Evolutionary conservation across 2,797 vertebrate genomes (phyloP).

Genomic region (Erethizon dorsatum): DNA sequence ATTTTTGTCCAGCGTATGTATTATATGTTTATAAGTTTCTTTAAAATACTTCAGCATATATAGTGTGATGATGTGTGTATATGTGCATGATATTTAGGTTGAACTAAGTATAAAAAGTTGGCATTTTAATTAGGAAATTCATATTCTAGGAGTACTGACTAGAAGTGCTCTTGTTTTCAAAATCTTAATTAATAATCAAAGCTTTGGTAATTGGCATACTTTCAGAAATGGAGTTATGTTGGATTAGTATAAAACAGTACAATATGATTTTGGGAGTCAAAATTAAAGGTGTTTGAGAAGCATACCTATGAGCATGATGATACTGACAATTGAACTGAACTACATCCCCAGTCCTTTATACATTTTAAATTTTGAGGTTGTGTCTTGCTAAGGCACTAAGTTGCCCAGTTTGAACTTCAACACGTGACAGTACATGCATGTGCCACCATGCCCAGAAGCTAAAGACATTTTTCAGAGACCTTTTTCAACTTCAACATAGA

Average conservation of each 20-base stretch:
- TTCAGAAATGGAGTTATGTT: slow-evolving; percentile 39
- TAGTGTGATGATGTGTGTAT: neutral
- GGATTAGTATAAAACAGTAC: slow-evolving; percentile 23
- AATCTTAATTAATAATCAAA: slow-evolving; percentile 72
- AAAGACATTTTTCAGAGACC: neutral
- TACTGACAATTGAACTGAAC: neutral
- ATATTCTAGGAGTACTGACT: neutral
- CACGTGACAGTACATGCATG: no score
- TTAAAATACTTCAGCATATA: slow-evolving; percentile 17
- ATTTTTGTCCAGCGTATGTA: neutral
- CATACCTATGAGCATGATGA: neutral
- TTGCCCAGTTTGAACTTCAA: neutral
- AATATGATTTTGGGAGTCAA: neutral
- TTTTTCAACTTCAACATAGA: neutral
- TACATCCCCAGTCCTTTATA: neutral
- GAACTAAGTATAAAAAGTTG: slow-evolving; percentile 18
- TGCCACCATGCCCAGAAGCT: neutral
- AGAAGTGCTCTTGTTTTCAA: slow-evolving; percentile 59
- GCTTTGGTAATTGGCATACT: slow-evolving; percentile 45
- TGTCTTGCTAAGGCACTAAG: neutral
- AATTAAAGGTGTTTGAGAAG: neutral
- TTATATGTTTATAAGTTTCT: neutral
- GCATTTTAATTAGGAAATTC: slow-evolving; percentile 56
- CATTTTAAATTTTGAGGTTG: neutral
- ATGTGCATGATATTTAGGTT: slow-evolving; percentile 12